phyloP scores from a whole-genome alignment of 2,797 vertebrate species.

The Betta splendens region DNA sequence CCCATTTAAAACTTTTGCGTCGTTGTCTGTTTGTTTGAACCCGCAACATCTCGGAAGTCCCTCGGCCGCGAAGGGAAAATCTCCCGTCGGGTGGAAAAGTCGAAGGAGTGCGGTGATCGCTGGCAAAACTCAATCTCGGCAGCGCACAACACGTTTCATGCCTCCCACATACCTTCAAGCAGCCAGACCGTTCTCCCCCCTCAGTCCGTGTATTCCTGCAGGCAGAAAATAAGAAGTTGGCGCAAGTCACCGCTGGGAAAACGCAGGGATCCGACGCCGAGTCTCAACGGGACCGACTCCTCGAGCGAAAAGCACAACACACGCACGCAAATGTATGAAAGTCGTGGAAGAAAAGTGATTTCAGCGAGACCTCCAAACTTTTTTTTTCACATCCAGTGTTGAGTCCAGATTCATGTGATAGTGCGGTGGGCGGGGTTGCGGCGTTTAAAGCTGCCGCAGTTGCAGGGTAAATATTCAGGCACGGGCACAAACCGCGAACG shows the following conservation, averaged over 20 bases:
- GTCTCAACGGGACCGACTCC: background rate
- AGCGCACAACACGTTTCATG: slow-evolving; percentile 55
- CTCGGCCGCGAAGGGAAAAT: slow-evolving; percentile 8
- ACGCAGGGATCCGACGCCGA: slow-evolving; percentile 28
- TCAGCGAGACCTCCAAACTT: slow-evolving; percentile 68
- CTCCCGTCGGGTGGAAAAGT: background rate
- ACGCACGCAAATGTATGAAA: background rate
- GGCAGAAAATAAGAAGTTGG: slow-evolving; percentile 45
- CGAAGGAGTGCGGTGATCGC: slow-evolving; percentile 17
- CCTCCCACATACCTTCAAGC: slow-evolving; percentile 80
- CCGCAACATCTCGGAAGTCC: slow-evolving; percentile 43
- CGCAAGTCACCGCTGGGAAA: slow-evolving; percentile 47
- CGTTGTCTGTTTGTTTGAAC: slow-evolving; percentile 45
- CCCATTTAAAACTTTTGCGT: slow-evolving; percentile 61
- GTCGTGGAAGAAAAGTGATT: slow-evolving; percentile 41
- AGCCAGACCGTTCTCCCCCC: slow-evolving; percentile 63
- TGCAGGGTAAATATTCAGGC: slow-evolving; percentile 48
- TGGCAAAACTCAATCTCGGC: slow-evolving; percentile 36
- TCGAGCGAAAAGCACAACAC: background rate
- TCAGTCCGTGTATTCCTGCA: slow-evolving; percentile 56
- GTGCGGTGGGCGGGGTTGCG: slow-evolving; percentile 75
- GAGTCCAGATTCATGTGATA: slow-evolving; percentile 80
- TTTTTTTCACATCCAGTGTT: slow-evolving; percentile 65
- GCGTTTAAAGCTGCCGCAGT: slow-evolving; percentile 79
- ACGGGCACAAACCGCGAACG: slow-evolving; percentile 27